Evolutionary conservation across 1,140 invertebrate genomes (phyloP).

Genomic region (Argopecten irradians): DNA sequence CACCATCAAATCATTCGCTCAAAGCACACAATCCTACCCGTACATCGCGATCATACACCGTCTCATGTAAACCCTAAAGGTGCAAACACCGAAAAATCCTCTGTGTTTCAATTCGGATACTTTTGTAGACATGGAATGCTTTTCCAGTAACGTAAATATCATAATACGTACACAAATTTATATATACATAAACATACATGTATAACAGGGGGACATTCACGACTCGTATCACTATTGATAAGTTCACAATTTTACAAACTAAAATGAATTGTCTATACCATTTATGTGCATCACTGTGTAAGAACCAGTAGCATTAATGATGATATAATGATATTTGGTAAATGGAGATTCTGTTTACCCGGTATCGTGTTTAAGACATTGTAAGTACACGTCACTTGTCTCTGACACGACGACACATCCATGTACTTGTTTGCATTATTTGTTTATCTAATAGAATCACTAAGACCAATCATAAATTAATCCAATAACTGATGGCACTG

Average conservation of each 20-base stretch:
- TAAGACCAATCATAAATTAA: too few species aligned
- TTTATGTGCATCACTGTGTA: background rate
- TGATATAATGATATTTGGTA: too few species aligned
- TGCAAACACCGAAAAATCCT: background rate
- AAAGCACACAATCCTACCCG: background rate
- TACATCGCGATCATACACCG: background rate
- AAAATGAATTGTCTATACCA: background rate
- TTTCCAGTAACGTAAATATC: background rate
- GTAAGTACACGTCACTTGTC: too few species aligned
- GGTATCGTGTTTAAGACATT: too few species aligned
- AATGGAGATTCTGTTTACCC: too few species aligned
- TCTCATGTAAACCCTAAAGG: background rate
- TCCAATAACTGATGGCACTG: too few species aligned
- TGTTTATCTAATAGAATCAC: too few species aligned
- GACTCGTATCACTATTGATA: background rate
- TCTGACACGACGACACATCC: too few species aligned
- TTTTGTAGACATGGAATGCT: background rate
- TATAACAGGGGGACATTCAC: background rate
- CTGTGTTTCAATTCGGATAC: background rate
- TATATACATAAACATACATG: too few species aligned
- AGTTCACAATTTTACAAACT: background rate
- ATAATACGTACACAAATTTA: background rate
- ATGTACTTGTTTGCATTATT: too few species aligned
- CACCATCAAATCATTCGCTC: background rate
- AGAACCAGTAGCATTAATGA: too few species aligned